Evolutionary conservation across 2,797 vertebrate genomes (phyloP).

Genomic region (Danio jaintianensis): DNA sequence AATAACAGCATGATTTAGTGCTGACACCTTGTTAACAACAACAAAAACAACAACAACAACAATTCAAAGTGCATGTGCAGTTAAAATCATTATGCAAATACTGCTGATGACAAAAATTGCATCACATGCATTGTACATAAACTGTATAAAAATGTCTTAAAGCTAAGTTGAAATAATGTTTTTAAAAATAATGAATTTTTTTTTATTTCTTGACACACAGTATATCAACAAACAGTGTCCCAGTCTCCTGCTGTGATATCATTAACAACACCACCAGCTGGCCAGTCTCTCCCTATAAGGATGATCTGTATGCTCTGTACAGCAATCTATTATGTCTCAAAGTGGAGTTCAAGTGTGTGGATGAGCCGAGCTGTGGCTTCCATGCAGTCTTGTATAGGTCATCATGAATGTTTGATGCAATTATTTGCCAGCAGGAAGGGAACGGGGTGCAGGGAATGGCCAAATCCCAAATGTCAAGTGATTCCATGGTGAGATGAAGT

Average conservation of each 20-base stretch:
- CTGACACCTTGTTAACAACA: too few relatives aligned
- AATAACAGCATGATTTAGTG: too few relatives aligned
- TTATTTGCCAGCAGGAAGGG: slow-evolving; percentile 54
- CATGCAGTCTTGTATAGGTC: slow-evolving; percentile 56
- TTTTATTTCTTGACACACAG: background rate
- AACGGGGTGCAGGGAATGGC: slow-evolving; percentile 42
- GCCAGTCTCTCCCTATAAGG: background rate
- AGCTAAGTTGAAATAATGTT: too few relatives aligned
- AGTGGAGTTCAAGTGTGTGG: slow-evolving; percentile 8
- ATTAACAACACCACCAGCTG: background rate
- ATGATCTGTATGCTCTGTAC: background rate
- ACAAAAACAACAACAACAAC: too few relatives aligned
- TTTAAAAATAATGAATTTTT: too few relatives aligned
- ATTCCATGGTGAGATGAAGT: slow-evolving; percentile 31
- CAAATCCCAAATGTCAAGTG: slow-evolving; percentile 64
- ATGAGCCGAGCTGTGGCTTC: slow-evolving; percentile 43
- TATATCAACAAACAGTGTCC: background rate
- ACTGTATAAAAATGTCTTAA: too few relatives aligned
- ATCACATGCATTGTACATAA: too few relatives aligned
- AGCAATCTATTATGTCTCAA: slow-evolving; percentile 28
- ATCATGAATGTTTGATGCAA: slow-evolving; percentile 70
- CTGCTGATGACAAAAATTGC: too few relatives aligned
- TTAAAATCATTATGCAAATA: too few relatives aligned
- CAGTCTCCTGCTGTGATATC: slow-evolving; percentile 11
- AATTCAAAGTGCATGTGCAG: too few relatives aligned